Conservation (phyloP, 2,888 invertebrate species). For the Metacarcinus magister region DNA sequence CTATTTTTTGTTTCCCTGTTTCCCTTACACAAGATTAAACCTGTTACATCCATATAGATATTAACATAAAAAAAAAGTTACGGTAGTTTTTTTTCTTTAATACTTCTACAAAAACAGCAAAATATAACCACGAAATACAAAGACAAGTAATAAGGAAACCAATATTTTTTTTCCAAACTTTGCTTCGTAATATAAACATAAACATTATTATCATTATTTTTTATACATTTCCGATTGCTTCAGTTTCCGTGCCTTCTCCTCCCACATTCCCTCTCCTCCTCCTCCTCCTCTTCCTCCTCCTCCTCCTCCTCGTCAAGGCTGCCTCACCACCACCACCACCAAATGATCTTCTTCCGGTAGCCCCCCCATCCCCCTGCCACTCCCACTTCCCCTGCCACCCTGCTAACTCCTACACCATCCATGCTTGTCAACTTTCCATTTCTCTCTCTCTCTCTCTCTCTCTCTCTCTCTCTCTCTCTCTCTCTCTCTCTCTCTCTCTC, state of each 20-base stretch:
- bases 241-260: not conserved
- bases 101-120: no score
- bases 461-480: slow-evolving; percentile 64
- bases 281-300: not conserved
- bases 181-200: not conserved
- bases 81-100: no score
- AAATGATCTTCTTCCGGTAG: not conserved
- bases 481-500: not conserved
- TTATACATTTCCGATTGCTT: not conserved
- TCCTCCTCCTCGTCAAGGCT: not conserved
- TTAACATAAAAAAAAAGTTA: no score
- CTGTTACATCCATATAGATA: no score
- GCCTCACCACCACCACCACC: not conserved
- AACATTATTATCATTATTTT: not conserved
- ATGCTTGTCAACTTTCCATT: not conserved
- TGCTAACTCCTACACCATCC: not conserved
- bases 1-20: no score
- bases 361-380: not conserved
- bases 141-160: no score
- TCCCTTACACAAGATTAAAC: no score
- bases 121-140: no score
- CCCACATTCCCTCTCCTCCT: not conserved
- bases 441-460: slow-evolving; percentile 56
- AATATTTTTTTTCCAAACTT: no score
- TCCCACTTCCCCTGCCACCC: not conserved